phyloP scores from a whole-genome alignment of 1,140 invertebrate species.

The Theocolax elegans region DNA sequence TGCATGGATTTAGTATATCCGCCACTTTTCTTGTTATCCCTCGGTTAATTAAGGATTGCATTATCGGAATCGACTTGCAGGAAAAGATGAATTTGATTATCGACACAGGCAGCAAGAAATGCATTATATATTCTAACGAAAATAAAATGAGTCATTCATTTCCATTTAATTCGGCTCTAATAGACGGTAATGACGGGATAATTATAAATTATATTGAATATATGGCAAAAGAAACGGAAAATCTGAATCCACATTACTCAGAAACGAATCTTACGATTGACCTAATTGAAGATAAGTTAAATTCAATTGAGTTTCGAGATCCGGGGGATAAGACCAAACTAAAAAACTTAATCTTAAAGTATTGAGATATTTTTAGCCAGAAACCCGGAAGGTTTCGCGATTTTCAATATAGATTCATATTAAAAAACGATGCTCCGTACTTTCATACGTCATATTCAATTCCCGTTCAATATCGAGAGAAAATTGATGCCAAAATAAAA shows the following conservation, averaged over 20 bases:
- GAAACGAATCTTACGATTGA: background rate
- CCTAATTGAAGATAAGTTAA: background rate
- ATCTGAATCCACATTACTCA: background rate
- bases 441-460: constrained; percentile 26
- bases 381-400: background rate
- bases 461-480: constrained; percentile 33
- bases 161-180: too few relatives aligned
- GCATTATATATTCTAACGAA: background rate
- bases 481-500: constrained; percentile 36
- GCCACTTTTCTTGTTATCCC: too few relatives aligned
- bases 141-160: background rate
- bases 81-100: too few relatives aligned
- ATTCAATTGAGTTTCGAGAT: too few relatives aligned
- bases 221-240: background rate
- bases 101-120: too few relatives aligned
- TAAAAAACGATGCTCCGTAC: too few relatives aligned
- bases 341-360: background rate
- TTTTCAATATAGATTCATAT: background rate
- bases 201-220: too few relatives aligned
- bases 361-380: background rate
- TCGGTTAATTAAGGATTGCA: too few relatives aligned
- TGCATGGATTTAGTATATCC: too few relatives aligned
- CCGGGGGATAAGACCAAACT: background rate
- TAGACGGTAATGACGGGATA: too few relatives aligned
- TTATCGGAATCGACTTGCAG: too few relatives aligned